Conservation (phyloP, 2,797 vertebrate genomes). For the Syncerus caffer region DNA sequence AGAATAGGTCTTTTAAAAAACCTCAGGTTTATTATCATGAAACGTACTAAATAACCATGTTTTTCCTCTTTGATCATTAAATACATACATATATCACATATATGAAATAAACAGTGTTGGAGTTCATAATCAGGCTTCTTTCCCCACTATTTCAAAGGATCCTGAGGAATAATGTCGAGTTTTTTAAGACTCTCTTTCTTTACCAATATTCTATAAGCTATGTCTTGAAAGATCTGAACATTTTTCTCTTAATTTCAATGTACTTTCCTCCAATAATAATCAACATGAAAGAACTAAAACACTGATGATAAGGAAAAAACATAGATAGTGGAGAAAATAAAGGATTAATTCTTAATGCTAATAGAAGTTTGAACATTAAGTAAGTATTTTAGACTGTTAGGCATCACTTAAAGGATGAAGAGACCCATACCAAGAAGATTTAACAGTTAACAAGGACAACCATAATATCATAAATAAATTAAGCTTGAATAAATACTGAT, state of each 20-base stretch:
- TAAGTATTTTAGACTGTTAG: not conserved
- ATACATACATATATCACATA: not conserved
- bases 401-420: not conserved
- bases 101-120: not conserved
- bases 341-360: not conserved
- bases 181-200: not conserved
- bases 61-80: not conserved
- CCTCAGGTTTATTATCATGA: not conserved
- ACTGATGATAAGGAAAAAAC: not conserved
- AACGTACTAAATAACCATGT: not conserved
- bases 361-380: not conserved
- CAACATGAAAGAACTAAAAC: not conserved
- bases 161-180: not conserved
- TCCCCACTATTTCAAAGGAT: not conserved
- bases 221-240: not conserved
- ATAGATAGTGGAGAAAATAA: not conserved
- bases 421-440: not conserved
- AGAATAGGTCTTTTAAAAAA: not conserved
- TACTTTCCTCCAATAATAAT: not conserved
- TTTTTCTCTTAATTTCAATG: not conserved
- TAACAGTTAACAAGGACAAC: not conserved
- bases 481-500: constrained; percentile 19
- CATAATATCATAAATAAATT: constrained; percentile 9
- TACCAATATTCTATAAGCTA: not conserved
- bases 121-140: not conserved